Conservation (phyloP, 35 echinoderm and acorn worm genomes). For the Eucidaris tribuloides region DNA sequence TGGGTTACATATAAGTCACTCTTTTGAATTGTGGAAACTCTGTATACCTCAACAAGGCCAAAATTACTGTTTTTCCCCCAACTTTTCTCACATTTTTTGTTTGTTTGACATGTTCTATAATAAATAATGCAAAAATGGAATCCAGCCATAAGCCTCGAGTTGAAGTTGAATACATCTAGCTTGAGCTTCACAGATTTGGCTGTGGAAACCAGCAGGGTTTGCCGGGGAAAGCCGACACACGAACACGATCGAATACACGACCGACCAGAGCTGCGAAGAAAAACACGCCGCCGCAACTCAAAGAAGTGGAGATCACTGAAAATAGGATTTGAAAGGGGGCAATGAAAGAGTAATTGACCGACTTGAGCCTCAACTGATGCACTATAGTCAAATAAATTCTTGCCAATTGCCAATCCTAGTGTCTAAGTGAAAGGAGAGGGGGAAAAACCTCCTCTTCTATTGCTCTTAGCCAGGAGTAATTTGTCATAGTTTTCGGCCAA, state of each 20-base stretch:
- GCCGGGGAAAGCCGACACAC: no score
- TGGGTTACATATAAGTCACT: not conserved
- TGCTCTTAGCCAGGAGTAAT: constrained; percentile 1
- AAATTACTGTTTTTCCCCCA: not conserved
- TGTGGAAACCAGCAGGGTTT: not conserved
- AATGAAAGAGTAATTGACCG: constrained; percentile 33
- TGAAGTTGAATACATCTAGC: not conserved
- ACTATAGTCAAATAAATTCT: constrained; percentile 18
- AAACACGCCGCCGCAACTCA: not conserved
- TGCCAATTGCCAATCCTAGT: constrained; percentile 16
- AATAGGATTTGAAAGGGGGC: not conserved
- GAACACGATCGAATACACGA: no score
- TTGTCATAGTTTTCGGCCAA: constrained; percentile 11
- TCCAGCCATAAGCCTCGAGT: not conserved
- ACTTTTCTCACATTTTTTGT: not conserved
- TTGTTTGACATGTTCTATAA: not conserved
- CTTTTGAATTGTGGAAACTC: not conserved
- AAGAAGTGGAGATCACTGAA: constrained; percentile 10
- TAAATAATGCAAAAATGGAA: not conserved
- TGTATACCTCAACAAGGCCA: not conserved
- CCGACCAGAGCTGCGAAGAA: no score
- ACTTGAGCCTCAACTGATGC: constrained; percentile 19
- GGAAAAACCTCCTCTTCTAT: not conserved
- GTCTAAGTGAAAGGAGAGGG: constrained; percentile 22
- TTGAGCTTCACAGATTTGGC: not conserved